Evolutionary conservation across 2,797 vertebrate genomes (phyloP), one percentile per base, ranked within the genome.

Genomic region (Thunnus albacares): DNA sequence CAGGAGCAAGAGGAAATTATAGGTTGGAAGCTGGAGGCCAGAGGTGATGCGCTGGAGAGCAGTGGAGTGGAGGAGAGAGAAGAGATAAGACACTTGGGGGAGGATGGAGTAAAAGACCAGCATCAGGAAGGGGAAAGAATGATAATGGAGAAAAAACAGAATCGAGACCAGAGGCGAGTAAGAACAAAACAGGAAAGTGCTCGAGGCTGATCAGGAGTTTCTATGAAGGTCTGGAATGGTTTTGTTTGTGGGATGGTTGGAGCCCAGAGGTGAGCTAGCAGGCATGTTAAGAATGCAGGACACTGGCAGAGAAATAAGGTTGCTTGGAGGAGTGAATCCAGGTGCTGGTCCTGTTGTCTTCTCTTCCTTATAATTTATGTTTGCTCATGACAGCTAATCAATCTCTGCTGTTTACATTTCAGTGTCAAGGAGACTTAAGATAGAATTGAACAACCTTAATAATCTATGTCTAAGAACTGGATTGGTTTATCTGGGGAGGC

Each of bases 261-360:
- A 87, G 87, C 87, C 83, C 85, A 79, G 77, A 87, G 88, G 75
- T 82, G 82, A 91, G 87, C 87, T 76, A 24, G 80, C 30, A 82
- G 81, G 86, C 83, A 79, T 59, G 76, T 82, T 87, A 74, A 75
- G 79, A 81, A 92, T 79, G 65, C 60, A 79, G 77, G 80, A 78
- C 67, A 63, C 78, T 49, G 77, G 62, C 71, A 45, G 47, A 79
- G 57, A 43, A 72, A 61, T 67, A 63, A 45, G 41, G 75, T 18
- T 60, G 74, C 67, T 69, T 12, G 5, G 28, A 80, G 68, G 75
- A 55, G 58, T 45, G n/a, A 76, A 24, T 41, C 47, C 24, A 51
- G 59, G 68, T 63, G 49, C 66, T 65, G 59, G 68, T 63, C 49
- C 66, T 71, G 45, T 74, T 78, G 47, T 51, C 47, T 20, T 51